These are phyloP conservation scores for Musca domestica DNA, from an alignment of 1,140 invertebrate species.

Conservation along the genomic window DNA sequence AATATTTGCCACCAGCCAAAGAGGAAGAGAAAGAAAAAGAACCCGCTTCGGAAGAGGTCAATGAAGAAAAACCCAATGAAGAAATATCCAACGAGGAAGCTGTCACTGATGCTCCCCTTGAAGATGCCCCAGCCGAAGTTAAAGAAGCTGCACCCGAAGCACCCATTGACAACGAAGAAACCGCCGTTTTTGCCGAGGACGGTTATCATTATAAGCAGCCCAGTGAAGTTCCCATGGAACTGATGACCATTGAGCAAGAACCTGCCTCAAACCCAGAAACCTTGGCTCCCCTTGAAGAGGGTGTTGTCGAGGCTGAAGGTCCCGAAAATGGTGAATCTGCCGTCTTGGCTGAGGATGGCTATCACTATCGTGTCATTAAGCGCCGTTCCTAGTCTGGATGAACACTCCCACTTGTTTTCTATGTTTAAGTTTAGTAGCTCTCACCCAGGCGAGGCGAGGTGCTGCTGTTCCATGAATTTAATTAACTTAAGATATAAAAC, in stretches of 20 bases:
- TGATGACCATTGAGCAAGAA: neutral
- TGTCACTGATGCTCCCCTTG: neutral
- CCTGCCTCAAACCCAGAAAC: constrained; percentile 30
- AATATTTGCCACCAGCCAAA: neutral
- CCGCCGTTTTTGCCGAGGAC: constrained; percentile 38
- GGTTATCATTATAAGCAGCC: constrained; percentile 41
- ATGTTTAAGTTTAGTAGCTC: no score
- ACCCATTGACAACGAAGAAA: constrained; percentile 23
- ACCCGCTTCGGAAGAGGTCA: neutral
- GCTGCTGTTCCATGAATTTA: no score
- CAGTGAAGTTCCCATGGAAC: neutral
- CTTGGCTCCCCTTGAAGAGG: constrained; percentile 35
- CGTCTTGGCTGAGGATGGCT: constrained; percentile 42
- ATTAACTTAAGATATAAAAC: no score
- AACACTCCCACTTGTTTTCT: no score
- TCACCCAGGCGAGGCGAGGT: no score
- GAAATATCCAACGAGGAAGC: neutral
- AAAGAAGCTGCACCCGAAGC: neutral
- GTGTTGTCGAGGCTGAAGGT: constrained; percentile 35
- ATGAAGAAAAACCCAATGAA: neutral
- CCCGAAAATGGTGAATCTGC: constrained; percentile 34
- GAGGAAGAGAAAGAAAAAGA: neutral
- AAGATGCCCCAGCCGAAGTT: neutral
- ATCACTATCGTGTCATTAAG: constrained; percentile 42
- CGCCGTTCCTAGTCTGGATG: constrained; percentile 29